These are phyloP conservation scores for Barnardius zonarius DNA, from an alignment of 2,113 vertebrate genomes.

Conservation along the genomic window DNA sequence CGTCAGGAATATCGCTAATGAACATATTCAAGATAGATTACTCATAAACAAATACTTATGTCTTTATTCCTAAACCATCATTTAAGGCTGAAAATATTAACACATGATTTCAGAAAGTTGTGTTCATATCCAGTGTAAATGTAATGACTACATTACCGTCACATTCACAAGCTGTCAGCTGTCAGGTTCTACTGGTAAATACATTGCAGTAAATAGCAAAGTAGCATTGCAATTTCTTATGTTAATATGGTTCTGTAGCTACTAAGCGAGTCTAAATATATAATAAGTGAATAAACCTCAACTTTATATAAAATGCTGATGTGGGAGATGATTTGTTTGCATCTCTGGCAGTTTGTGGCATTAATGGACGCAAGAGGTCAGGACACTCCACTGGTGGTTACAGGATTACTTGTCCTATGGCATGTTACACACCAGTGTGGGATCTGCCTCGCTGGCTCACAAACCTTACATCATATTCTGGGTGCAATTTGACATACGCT, in stretches of 20 bases:
- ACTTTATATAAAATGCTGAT: neutral
- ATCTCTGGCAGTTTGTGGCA: neutral
- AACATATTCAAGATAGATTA: slow-evolving; percentile 53
- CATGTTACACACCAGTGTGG: rapidly evolving
- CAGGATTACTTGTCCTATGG: neutral
- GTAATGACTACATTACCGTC: slow-evolving; percentile 65
- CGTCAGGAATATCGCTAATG: slow-evolving; percentile 62
- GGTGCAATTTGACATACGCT: neutral
- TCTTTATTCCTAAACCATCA: slow-evolving; percentile 57
- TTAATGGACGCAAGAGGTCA: neutral
- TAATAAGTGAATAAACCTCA: slow-evolving; percentile 49
- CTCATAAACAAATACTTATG: slow-evolving; percentile 61
- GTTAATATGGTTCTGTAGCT: slow-evolving; percentile 66
- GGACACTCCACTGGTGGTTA: neutral
- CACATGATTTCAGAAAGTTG: slow-evolving; percentile 29
- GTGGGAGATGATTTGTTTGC: neutral
- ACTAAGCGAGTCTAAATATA: slow-evolving; percentile 52
- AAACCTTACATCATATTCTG: neutral
- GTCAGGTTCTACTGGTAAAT: slow-evolving; percentile 67
- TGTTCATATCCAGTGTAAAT: slow-evolving; percentile 46
- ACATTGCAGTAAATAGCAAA: slow-evolving; percentile 48
- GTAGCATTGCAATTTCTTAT: slow-evolving; percentile 58
- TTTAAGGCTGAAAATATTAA: slow-evolving; percentile 55
- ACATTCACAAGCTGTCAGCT: slow-evolving; percentile 63
- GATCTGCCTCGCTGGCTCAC: neutral